phyloP scores from a whole-genome alignment of 2,113 vertebrate species.

The Chinchilla lanigera region DNA sequence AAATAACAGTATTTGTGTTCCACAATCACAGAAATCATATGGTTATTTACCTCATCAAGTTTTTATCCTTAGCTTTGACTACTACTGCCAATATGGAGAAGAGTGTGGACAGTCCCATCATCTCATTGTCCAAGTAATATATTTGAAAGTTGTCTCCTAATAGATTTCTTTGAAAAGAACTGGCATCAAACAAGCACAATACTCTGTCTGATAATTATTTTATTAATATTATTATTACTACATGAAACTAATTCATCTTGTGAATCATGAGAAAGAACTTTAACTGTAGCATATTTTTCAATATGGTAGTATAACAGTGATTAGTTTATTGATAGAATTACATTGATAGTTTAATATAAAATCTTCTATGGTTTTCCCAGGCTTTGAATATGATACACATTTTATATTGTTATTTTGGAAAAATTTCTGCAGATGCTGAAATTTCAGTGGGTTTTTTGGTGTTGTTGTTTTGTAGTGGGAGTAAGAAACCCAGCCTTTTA shows the following conservation, averaged over 20 bases:
- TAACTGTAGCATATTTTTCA: not conserved
- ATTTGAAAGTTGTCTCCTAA: not conserved
- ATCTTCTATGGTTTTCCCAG: not conserved
- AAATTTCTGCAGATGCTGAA: not conserved
- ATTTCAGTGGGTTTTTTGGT: not conserved
- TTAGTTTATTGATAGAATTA: not conserved
- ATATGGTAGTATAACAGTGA: not conserved
- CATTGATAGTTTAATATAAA: not conserved
- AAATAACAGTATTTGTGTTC: not conserved
- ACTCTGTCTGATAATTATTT: not conserved
- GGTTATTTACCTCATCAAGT: accelerated
- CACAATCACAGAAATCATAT: not conserved
- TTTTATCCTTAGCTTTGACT: not conserved
- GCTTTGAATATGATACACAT: not conserved
- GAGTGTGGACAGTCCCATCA: not conserved
- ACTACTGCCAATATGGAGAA: not conserved
- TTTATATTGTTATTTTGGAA: not conserved
- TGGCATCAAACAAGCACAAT: not conserved
- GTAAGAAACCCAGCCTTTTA: constrained; percentile 39
- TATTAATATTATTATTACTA: not conserved
- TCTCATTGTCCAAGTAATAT: no score
- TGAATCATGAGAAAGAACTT: not conserved
- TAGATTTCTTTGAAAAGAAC: not conserved
- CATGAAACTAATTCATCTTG: not conserved
- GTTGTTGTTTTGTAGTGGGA: not conserved